Base-by-base conservation (phyloP, 2,888 invertebrate genomes). In the Drosophila pseudotalamancana region DNA sequence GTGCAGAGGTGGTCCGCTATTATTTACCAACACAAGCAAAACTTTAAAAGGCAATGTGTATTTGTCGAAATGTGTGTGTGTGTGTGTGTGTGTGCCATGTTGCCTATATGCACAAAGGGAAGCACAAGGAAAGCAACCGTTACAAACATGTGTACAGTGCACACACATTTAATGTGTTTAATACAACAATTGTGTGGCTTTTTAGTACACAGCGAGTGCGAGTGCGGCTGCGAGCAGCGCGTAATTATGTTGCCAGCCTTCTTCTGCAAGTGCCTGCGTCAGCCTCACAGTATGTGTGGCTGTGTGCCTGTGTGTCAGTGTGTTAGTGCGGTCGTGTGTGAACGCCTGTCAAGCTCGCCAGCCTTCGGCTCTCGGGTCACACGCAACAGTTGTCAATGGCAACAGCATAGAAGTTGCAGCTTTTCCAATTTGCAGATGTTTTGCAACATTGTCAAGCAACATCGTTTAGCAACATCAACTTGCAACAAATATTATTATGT, bases 161-260 rank as follows among this genome's bases (percentile, higher is more conserved):
- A 65, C 62, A 70, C 63, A 65, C 61, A 64, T 49, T 39, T 54
- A 59, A 63, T 63, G 50, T 72, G 72, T 65, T 79, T 68, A 72
- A 77, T 77, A 80, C 68, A 84, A 76, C 72, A 72, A 80, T 79
- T 76, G 76, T 69, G 79, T 73, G 79, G 68, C 68, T 79, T 79
- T 70, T 74, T 72, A 78, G 79, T 71, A 85, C 87, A 75, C 67
- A 61, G 54, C 72, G 48, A 60, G 54, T 57, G 54, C 72, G 48
- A 60, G 54, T 57, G 65, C 43, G 56, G 55, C 56, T 31, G 62
- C 62, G 31, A 32, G 43, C 48, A 35, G 43, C 43, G 43, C 43
- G 68, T 72, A 72, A 73, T 71, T 74, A 74, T 74, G 74, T 71
- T 74, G 71, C 70, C 55, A 62, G 48, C 39, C 23, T 34, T 35